phyloP scores from a whole-genome alignment of 2,113 vertebrate species.

The Trinectes maculatus region DNA sequence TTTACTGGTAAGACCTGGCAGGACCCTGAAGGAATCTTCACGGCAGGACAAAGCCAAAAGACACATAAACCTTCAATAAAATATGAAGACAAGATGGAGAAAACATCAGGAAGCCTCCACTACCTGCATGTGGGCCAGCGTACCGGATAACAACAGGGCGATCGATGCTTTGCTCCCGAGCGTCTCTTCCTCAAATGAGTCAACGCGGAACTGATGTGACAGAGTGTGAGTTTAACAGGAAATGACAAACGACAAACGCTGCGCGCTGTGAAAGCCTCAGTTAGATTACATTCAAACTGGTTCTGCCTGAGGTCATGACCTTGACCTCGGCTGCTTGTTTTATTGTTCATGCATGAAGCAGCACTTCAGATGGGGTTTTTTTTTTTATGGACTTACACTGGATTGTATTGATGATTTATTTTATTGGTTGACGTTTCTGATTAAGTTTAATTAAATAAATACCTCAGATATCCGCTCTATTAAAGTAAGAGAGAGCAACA shows the following conservation, averaged over 20 bases:
- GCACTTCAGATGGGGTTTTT: too few species aligned
- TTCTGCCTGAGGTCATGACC: not conserved
- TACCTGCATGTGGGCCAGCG: constrained; percentile 1
- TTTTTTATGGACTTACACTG: too few species aligned
- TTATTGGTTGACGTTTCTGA: too few species aligned
- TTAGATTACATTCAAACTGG: not conserved
- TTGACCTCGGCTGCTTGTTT: too few species aligned
- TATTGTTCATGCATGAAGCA: too few species aligned
- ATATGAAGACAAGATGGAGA: not conserved
- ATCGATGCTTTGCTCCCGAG: not conserved
- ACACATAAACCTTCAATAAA: constrained; percentile 1
- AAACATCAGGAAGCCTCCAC: not conserved
- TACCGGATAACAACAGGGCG: constrained; percentile 15
- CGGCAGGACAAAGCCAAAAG: not conserved
- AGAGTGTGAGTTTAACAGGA: not conserved
- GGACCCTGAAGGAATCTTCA: not conserved
- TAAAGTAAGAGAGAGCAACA: too few species aligned
- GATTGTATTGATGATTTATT: too few species aligned
- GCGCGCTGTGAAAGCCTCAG: not conserved
- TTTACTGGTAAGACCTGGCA: not conserved
- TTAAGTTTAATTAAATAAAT: too few species aligned
- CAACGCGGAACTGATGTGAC: constrained; percentile 51
- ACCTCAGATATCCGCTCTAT: too few species aligned
- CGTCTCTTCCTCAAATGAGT: constrained; percentile 48
- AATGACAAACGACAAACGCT: not conserved